These are phyloP conservation scores for Peromyscus polionotus DNA, from an alignment of 2,113 vertebrate species.

Conservation along the genomic window DNA sequence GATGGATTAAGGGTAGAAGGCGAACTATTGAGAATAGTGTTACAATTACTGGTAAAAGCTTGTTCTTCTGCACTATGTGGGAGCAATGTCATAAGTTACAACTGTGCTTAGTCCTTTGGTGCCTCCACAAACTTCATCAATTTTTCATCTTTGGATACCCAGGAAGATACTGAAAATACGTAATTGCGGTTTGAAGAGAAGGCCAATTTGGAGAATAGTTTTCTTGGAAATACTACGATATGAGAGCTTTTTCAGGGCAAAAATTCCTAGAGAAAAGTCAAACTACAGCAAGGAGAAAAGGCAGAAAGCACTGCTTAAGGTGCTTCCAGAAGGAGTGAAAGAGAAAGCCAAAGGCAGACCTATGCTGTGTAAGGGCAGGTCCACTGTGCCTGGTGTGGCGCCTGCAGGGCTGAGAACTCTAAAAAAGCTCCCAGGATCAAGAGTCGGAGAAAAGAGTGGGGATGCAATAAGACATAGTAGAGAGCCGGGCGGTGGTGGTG, in stretches of 20 bases:
- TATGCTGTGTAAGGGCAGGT: too few relatives aligned
- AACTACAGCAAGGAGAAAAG: conserved; percentile 65
- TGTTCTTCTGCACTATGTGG: background rate
- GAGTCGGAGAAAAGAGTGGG: conserved; percentile 92
- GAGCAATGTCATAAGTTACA: conserved; percentile 77
- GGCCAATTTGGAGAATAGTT: conserved; percentile 80
- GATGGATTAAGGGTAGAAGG: background rate
- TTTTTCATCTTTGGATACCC: conserved; percentile 85
- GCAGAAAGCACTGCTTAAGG: background rate
- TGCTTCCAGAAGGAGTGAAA: background rate
- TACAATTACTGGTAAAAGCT: background rate
- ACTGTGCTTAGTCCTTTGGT: conserved; percentile 89
- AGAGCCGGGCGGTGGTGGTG: too few relatives aligned
- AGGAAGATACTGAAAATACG: conserved; percentile 80
- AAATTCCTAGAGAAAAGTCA: conserved; percentile 70
- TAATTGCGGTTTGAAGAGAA: conserved; percentile 94
- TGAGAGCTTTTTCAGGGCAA: conserved; percentile 47
- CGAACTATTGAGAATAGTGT: conserved; percentile 46
- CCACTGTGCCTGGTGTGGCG: background rate
- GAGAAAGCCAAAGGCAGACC: background rate
- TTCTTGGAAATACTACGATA: conserved; percentile 75
- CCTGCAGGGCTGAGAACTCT: conserved; percentile 80
- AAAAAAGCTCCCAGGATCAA: conserved; percentile 91
- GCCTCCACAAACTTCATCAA: conserved; percentile 90
- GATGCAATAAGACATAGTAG: conserved; percentile 91